A percentile compares a stretch with the other conserved stretches of the same genome.
Evolutionary conservation across 2,113 vertebrate species (phyloP).

Genomic region (Sciurus niger): DNA sequence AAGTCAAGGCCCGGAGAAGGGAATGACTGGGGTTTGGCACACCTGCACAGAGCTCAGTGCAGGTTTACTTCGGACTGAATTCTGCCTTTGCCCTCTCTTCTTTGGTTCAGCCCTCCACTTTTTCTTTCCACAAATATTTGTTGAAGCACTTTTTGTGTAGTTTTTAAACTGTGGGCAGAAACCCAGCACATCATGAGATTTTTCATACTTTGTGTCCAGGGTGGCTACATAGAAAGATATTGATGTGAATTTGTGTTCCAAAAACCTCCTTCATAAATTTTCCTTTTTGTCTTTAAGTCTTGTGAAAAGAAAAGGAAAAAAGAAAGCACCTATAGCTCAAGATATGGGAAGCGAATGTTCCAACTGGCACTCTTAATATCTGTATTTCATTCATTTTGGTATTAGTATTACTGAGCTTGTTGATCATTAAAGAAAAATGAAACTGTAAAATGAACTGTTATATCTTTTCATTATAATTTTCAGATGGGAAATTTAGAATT

Average conservation of each 20-base stretch:
- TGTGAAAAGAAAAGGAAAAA: neutral
- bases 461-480: constrained; percentile 44
- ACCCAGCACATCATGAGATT: neutral
- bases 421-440: neutral
- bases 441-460: constrained; percentile 7
- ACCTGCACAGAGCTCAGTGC: neutral
- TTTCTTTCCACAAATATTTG: neutral
- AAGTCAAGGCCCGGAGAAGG: neutral
- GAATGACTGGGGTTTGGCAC: neutral
- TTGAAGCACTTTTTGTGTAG: neutral
- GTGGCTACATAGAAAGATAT: neutral
- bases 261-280: neutral
- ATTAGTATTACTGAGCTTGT: neutral
- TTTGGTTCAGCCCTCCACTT: neutral
- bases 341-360: neutral
- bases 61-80: neutral
- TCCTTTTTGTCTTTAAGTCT: constrained; percentile 24
- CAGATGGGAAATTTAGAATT: constrained; percentile 34
- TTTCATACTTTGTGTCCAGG: neutral
- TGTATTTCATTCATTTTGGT: constrained; percentile 44
- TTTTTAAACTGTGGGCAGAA: constrained; percentile 34
- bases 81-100: neutral
- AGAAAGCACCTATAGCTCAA: neutral
- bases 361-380: neutral
- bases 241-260: neutral